Evolutionary conservation across 2,113 vertebrate genomes (phyloP), one percentile per base, ranked within the genome.

Genomic region (Gambusia holbrooki): DNA sequence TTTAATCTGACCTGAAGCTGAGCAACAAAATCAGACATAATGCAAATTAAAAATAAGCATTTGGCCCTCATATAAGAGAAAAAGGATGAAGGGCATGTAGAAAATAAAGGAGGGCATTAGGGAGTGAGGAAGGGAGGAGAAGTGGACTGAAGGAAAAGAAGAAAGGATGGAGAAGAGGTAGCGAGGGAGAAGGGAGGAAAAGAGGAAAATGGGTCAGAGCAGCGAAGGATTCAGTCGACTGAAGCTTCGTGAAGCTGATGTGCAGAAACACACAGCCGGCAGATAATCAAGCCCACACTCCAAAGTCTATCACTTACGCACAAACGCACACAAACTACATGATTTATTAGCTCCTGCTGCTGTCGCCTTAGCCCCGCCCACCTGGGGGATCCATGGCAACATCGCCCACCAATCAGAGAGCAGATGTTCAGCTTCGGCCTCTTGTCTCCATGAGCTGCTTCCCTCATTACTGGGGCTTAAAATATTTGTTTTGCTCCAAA

Each of bases 121-220:
- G 70, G 37, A 66, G 40, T 32, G 54, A 79, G 60, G 61, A 12
- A 54, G 22, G 17, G 70, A 71, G 33, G 63, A 66, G 61, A 62
- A 54, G 76, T 7, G 4, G 63, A 58, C 62, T 25, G 61, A 27
- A 58, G 62, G 67, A 37, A 5, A 45, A 65, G 27, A 78, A 6
- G 74, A 32, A 62, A 62, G 19, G 22, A 69, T 19, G 62, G 68
- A 83, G 40, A 72, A 81, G 40, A 76, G 67, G 48, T 28, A 73
- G 80, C 61, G 69, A 80, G 73, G 54, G 79, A 72, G 51, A 72
- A 71, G 71, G 72, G 79, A 69, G 77, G 76, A 72, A 73, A 62
- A 65, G 76, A 37, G 63, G 71, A 74, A 91, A 92, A 83, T 91
- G 89, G 92, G 90, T 90, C 88, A 93, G 87, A 90, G 62, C 48